Conservation (phyloP, 2,797 vertebrate species). For the Pagetopsis macropterus region DNA sequence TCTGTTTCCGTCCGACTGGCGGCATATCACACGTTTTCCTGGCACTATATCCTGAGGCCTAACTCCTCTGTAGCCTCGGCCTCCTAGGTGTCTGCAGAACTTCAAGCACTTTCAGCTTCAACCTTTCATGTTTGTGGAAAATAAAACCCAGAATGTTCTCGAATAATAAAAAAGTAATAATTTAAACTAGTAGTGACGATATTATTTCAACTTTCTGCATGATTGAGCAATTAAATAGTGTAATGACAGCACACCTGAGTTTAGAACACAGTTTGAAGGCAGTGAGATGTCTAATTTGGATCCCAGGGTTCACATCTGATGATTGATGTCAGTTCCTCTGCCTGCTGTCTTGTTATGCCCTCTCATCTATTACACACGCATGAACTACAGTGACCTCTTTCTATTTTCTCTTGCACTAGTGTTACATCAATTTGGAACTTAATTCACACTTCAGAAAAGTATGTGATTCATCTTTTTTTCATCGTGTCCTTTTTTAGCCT, state of each 20-base stretch:
- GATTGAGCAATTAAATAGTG: not conserved
- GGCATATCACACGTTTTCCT: constrained; percentile 27
- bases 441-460: constrained; percentile 25
- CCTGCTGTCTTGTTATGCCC: constrained; percentile 11
- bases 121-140: constrained; percentile 28
- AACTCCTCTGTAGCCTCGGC: constrained; percentile 24
- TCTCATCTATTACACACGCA: constrained; percentile 17
- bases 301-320: constrained; percentile 2
- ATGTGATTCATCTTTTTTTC: constrained; percentile 29
- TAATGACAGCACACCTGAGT: not conserved
- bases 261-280: constrained; percentile 7
- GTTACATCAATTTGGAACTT: constrained; percentile 58
- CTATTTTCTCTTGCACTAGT: constrained; percentile 39
- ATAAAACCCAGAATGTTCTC: constrained; percentile 22
- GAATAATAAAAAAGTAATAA: constrained; percentile 1
- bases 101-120: constrained; percentile 56
- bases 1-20: constrained; percentile 42
- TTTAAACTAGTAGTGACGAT: not conserved
- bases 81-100: constrained; percentile 35
- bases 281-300: constrained; percentile 28
- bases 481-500: not conserved
- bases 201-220: not conserved
- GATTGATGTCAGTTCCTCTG: constrained; percentile 8
- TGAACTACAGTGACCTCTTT: not conserved
- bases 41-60: constrained; percentile 31